phyloP scores from a whole-genome alignment of 2,797 vertebrate genomes.

The Rhabdomys pumilio region DNA sequence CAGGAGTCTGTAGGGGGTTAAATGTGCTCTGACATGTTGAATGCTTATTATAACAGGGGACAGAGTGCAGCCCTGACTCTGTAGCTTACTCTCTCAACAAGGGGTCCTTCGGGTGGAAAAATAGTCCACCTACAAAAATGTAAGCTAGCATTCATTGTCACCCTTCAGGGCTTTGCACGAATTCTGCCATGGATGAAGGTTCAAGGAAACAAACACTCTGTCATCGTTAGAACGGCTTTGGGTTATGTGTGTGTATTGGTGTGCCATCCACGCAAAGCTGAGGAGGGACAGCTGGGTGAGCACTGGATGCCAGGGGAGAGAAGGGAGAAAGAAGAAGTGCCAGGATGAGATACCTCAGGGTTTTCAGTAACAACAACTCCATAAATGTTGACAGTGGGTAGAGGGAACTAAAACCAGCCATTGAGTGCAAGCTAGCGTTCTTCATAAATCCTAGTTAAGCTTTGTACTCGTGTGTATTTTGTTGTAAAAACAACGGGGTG shows the following conservation, averaged over 20 bases:
- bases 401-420: background rate
- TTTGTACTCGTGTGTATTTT: background rate
- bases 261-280: conserved; percentile 32
- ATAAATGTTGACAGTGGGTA: background rate
- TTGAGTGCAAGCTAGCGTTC: background rate
- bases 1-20: background rate
- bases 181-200: conserved; percentile 20
- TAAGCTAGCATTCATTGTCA: conserved; percentile 10
- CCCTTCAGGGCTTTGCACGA: conserved; percentile 3
- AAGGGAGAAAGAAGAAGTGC: background rate
- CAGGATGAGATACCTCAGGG: background rate
- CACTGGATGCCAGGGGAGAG: background rate
- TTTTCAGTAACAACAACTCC: background rate
- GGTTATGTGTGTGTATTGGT: conserved; percentile 43
- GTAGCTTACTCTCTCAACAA: background rate
- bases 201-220: conserved; percentile 27
- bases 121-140: conserved; percentile 20
- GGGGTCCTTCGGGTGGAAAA: background rate
- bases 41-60: background rate
- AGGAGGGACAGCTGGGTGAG: conserved; percentile 57
- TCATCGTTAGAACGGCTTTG: conserved; percentile 43
- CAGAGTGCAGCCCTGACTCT: background rate
- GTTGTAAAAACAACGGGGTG: too few relatives aligned
- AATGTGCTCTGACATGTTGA: background rate
- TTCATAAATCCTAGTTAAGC: background rate